Base-by-base conservation (phyloP, 1,140 invertebrate species). In the Heliconius hewitsoni region DNA sequence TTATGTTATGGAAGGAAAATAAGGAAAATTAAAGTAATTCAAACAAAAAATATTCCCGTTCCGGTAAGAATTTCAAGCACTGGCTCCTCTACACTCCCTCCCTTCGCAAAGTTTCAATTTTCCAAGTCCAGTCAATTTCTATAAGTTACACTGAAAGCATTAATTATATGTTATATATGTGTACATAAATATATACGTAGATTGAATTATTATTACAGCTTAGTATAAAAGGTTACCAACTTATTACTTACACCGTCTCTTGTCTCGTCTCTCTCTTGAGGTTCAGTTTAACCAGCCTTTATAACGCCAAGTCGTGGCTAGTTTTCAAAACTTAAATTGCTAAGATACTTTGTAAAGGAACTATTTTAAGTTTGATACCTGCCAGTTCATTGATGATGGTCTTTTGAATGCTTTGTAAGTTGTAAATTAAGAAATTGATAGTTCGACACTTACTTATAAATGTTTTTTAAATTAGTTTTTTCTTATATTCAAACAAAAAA, bases 271-370 rank as follows among this genome's bases (percentile, higher is more conserved):
- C 23, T n/a, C 55, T 57, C 55, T 57, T 23, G 55, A n/a, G 55
- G 55, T 23, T n/a, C 80, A 78, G 84, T 87, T 88, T 88, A 90
- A 87, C 86, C 86, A 89, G 85, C 87, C 84, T 85, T 90, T 85
- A 87, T 80, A 77, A 81, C 82, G 81, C 79, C 81, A 87, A 88
- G 83, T 87, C 84, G 73, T 77, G 77, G 78, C 85, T 84, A 88
- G 88, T 91, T 89, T 87, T 86, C 81, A 79, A 86, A 91, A 91
- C 86, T 91, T 89, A 89, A 91, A 91, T 91, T 89, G 83, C 86
- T 57, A 86, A 89, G 86, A 87, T 88, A 87, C 81, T 74, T 77
- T 77, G 74, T 73, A 74, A 82, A 74, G 72, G 78, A 74, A 77
- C 34, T 77, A 80, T 82, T 79, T 82, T 82, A 72, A 77, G 78